These are phyloP conservation scores for Nysson spinosus DNA, from an alignment of 2,888 invertebrate species.

Conservation along the genomic window DNA sequence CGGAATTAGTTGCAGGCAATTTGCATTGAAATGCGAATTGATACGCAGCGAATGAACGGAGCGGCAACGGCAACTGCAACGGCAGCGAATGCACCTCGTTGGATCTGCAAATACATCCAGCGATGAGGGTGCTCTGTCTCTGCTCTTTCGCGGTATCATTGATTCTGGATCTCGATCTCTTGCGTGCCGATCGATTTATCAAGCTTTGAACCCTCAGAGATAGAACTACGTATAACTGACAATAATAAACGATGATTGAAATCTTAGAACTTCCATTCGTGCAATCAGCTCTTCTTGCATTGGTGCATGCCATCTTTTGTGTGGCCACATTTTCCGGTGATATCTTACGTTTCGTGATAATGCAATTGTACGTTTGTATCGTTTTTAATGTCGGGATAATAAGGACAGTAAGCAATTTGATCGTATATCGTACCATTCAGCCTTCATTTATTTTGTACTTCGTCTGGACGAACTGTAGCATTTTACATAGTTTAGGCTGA, in stretches of 20 bases:
- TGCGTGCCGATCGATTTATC: slow-evolving; percentile 38
- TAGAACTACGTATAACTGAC: slow-evolving; percentile 16
- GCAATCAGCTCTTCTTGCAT: slow-evolving; percentile 5
- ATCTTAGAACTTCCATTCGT: too few species aligned
- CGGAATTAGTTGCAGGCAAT: slow-evolving; percentile 55
- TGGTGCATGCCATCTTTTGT: neutral
- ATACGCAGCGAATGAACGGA: slow-evolving; percentile 56
- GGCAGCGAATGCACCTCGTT: slow-evolving; percentile 32
- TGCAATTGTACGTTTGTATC: too few species aligned
- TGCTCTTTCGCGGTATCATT: slow-evolving; percentile 19
- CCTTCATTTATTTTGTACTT: too few species aligned
- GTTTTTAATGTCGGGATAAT: too few species aligned
- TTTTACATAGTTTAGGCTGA: too few species aligned
- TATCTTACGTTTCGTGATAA: too few species aligned
- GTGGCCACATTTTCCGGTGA: too few species aligned
- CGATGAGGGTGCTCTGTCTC: slow-evolving; percentile 26
- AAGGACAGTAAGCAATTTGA: too few species aligned
- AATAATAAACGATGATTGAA: slow-evolving; percentile 45
- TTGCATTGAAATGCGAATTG: slow-evolving; percentile 66
- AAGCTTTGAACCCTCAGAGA: slow-evolving; percentile 14
- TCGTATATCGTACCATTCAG: too few species aligned
- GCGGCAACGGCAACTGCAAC: too few species aligned
- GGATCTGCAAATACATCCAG: slow-evolving; percentile 26
- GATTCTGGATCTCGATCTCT: slow-evolving; percentile 40
- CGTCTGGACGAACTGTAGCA: too few species aligned